Base-by-base conservation (phyloP, 2,888 invertebrate genomes). In the Eilema depressum region DNA sequence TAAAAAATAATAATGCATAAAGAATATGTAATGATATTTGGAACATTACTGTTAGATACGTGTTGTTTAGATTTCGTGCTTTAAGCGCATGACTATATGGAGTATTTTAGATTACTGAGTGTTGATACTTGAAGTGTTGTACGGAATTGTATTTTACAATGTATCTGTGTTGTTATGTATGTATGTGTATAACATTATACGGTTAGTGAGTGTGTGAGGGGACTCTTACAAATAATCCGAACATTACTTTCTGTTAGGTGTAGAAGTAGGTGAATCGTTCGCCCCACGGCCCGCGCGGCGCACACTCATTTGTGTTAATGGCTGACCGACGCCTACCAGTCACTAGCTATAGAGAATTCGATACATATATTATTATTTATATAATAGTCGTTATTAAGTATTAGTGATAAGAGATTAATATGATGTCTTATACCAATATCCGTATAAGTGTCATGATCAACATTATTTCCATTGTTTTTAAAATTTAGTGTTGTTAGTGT, bases 391-490 rank as follows among this genome's bases (percentile, higher is more conserved):
- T 82, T 85, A 68, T 77, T 92, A 92, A 91, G 91, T 90, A 86
- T 88, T 91, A 92, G 89, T 66, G 33, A 74, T 94, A 94, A 93
- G 92, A 92, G 90, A 92, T 92, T 92, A 89, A 92, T 89, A 83
- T 75, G 65, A 79, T 79, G 69, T 92, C 94, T 93, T 93, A 93
- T 93, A 94, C 93, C 92, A 91, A 91, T 93, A 92, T 89, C 90
- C 83, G 91, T 93, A 92, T 94, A 94, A 94, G 94, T 93, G 94
- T 93, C 93, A 93, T 90, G 92, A 93, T 93, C 92, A 92, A 93
- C 88, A 92, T 91, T 93, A 93, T 95, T 94, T 94, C 94, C 94
- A 94, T 93, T 92, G 93, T 92, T 92, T 92, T 89, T 86, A 92
- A 28, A 90, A 85, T 80, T 92, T 82, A 81, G 91, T 89, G 87